Percentiles rank a stretch among this genome's conserved stretches.
Evolutionary conservation across 2,797 vertebrate species (phyloP).

Genomic region (Anolis apletophallus): DNA sequence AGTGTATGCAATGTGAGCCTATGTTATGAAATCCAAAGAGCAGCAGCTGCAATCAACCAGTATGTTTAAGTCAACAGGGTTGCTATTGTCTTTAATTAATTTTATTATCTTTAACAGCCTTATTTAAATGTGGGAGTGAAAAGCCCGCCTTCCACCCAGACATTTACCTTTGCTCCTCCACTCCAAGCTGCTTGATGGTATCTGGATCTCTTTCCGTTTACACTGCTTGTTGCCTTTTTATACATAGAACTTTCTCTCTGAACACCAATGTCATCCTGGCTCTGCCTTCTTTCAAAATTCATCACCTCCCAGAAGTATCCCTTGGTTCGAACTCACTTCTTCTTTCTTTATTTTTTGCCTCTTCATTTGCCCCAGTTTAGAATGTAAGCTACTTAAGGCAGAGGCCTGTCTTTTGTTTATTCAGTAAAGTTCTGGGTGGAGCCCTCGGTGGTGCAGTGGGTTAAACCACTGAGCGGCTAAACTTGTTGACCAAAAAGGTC

Average conservation of each 20-base stretch:
- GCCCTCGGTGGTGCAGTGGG: too few relatives aligned
- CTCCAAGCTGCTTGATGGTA: too few relatives aligned
- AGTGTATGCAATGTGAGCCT: neutral
- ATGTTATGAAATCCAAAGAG: neutral
- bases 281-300: neutral
- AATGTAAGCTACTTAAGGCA: too few relatives aligned
- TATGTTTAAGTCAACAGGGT: neutral
- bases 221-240: neutral
- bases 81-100: neutral
- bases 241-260: neutral
- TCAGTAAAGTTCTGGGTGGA: constrained; percentile 1
- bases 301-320: neutral
- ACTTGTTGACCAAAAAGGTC: too few relatives aligned
- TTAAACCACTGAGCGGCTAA: too few relatives aligned
- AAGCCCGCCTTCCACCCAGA: neutral
- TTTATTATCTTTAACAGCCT: constrained; percentile 10
- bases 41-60: neutral
- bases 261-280: neutral
- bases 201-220: neutral
- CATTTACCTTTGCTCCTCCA: neutral
- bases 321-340: neutral
- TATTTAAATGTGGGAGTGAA: neutral
- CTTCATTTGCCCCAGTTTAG: neutral
- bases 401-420: neutral
- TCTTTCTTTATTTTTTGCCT: neutral